Conservation (phyloP, 2,113 vertebrate genomes). For the Neomonachus schauinslandi region DNA sequence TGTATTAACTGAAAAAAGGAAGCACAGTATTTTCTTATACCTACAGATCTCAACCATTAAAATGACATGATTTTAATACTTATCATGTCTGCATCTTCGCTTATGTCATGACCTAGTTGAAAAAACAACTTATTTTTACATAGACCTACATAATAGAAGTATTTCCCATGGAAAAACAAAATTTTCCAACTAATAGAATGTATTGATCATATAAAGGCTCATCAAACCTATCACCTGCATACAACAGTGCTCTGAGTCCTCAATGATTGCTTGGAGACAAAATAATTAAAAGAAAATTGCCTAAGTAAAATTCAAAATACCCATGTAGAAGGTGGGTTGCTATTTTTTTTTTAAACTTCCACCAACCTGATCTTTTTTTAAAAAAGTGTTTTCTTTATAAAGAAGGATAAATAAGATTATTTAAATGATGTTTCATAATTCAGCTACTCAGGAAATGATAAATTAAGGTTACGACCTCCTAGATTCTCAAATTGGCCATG, state of each 20-base stretch:
- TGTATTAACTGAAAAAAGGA: neutral
- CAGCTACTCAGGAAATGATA: conserved; percentile 38
- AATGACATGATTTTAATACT: neutral
- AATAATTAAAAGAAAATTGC: conserved; percentile 17
- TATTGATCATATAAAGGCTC: neutral
- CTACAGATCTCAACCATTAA: neutral
- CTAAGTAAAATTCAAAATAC: neutral
- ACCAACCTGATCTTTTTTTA: neutral
- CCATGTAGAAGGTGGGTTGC: too few species aligned
- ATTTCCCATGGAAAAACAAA: conserved; percentile 18
- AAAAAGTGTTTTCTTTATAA: conserved; percentile 41
- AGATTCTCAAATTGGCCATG: neutral
- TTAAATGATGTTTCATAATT: conserved; percentile 49
- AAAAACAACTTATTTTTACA: neutral
- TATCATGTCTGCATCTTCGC: neutral
- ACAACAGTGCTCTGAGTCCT: neutral
- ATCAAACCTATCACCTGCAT: neutral
- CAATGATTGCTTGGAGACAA: neutral
- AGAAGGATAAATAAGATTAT: neutral
- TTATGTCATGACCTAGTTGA: neutral
- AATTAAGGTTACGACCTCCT: conserved; percentile 17
- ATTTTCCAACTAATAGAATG: neutral
- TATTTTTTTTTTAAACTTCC: neutral
- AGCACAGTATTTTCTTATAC: neutral
- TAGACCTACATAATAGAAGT: neutral